Percentiles rank a stretch among this genome's conserved stretches.
These are phyloP conservation scores for Papio anubis DNA, from an alignment of 2,113 vertebrate species.

Conservation along the genomic window DNA sequence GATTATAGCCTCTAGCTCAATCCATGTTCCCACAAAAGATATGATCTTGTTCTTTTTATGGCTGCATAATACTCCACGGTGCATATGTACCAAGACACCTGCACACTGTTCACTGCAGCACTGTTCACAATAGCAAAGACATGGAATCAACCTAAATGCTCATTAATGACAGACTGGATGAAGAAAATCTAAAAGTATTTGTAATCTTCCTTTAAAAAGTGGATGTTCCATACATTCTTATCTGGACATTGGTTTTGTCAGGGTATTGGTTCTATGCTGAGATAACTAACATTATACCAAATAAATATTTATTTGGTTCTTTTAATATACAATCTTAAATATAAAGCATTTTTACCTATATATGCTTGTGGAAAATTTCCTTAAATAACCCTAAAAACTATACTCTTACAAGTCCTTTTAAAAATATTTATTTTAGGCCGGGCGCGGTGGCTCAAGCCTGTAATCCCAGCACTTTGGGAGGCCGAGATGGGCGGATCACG, in stretches of 20 bases:
- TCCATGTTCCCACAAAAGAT: no score
- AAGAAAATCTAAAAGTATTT: neutral
- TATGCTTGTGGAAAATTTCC: neutral
- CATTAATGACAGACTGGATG: no score
- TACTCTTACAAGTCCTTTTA: neutral
- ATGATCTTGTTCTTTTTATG: no score
- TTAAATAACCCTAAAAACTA: neutral
- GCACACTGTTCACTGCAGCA: no score
- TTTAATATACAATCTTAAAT: neutral
- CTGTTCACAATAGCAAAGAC: no score
- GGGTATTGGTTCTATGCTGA: neutral
- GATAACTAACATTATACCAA: neutral
- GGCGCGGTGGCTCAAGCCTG: no score
- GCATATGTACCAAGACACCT: no score
- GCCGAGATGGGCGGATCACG: no score
- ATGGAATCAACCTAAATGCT: no score
- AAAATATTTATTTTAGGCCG: neutral
- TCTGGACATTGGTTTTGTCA: neutral
- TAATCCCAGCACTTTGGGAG: no score
- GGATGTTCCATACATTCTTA: neutral
- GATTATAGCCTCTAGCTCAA: no score
- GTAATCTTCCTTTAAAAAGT: slow-evolving; percentile 15
- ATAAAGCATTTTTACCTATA: neutral
- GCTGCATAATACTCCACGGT: no score
- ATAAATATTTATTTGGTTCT: neutral